phyloP scores from a whole-genome alignment of 1,140 invertebrate species.

The Portunus trituberculatus region DNA sequence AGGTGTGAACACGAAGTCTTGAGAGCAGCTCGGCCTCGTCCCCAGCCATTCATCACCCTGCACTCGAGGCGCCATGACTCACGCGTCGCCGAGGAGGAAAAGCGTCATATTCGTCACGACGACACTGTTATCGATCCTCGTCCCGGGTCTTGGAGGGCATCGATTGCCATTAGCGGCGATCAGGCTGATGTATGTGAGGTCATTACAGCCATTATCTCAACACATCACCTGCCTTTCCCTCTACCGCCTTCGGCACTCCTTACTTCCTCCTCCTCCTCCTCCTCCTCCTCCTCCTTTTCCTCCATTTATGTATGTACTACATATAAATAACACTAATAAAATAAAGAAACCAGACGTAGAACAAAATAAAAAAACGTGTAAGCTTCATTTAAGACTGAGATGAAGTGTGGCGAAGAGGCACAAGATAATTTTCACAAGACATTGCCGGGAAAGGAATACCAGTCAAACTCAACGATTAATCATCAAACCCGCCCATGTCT shows the following conservation, averaged over 20 bases:
- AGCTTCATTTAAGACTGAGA: too few species aligned
- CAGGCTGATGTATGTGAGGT: conserved; percentile 18
- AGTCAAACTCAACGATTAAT: too few species aligned
- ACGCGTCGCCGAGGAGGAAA: background rate
- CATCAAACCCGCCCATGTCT: too few species aligned
- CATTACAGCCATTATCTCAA: background rate
- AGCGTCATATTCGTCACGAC: conserved; percentile 10
- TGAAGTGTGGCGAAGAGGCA: too few species aligned
- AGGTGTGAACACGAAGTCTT: background rate
- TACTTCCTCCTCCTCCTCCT: too few species aligned
- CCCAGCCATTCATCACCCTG: background rate
- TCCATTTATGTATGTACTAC: too few species aligned
- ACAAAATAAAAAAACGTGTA: too few species aligned
- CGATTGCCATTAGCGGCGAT: conserved; percentile 7
- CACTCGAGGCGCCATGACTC: background rate
- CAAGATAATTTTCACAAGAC: too few species aligned
- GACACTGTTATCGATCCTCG: background rate
- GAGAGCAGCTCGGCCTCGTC: background rate
- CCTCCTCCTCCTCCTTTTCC: too few species aligned
- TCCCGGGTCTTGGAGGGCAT: background rate
- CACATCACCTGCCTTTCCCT: conserved; percentile 1
- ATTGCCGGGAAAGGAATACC: too few species aligned
- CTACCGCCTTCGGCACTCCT: background rate
- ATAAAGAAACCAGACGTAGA: too few species aligned
- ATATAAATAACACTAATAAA: too few species aligned